Conservation (phyloP, 2,113 vertebrate species). For the Neogale vison region DNA sequence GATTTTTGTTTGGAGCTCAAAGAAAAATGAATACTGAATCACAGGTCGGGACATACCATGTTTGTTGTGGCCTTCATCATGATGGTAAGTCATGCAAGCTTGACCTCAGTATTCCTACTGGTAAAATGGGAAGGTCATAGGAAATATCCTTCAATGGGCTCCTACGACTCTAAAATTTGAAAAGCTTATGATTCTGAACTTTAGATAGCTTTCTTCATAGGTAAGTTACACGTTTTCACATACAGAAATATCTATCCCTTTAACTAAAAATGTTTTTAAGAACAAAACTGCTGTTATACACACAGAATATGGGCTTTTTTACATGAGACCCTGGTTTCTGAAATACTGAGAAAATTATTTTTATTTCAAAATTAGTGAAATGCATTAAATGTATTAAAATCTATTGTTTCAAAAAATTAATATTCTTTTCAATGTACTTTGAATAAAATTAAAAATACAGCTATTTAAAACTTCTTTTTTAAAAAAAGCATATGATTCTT, state of each 20-base stretch:
- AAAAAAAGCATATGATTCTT: not conserved
- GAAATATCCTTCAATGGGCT: not conserved
- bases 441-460: not conserved
- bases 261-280: not conserved
- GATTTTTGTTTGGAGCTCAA: no score
- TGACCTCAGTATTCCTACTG: not conserved
- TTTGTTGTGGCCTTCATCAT: not conserved
- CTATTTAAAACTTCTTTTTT: not conserved
- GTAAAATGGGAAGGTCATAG: not conserved
- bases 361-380: not conserved
- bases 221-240: not conserved
- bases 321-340: not conserved
- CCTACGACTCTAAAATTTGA: not conserved
- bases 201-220: not conserved
- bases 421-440: not conserved
- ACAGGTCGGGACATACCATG: rapidly evolving
- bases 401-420: not conserved
- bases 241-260: not conserved
- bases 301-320: not conserved
- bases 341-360: not conserved
- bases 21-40: not conserved
- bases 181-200: not conserved
- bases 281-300: not conserved
- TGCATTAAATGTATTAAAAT: constrained; percentile 21
- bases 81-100: not conserved